Evolutionary conservation across 2,888 invertebrate genomes (phyloP).

Genomic region (Brachyptera risi): DNA sequence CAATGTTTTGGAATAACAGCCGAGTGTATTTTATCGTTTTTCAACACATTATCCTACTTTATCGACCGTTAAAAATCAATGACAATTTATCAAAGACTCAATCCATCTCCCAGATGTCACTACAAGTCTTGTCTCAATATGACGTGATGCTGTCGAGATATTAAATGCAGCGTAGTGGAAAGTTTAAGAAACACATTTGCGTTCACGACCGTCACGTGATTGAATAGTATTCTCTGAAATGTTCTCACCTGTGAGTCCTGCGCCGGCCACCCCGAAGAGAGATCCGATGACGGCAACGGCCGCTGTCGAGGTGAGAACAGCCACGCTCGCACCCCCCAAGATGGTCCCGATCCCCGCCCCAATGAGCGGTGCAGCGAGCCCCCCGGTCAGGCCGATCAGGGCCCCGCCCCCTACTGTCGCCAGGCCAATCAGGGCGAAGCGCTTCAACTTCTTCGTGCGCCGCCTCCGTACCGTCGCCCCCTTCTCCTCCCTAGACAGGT

Average conservation of each 20-base stretch:
- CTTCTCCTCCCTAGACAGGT: slow-evolving; percentile 49
- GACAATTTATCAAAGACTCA: too few species aligned
- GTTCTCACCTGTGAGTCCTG: slow-evolving; percentile 56
- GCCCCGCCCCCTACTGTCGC: slow-evolving; percentile 62
- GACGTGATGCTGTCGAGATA: too few species aligned
- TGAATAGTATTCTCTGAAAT: too few species aligned
- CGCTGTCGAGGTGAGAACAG: slow-evolving; percentile 50
- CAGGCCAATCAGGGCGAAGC: slow-evolving; percentile 58
- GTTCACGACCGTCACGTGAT: too few species aligned
- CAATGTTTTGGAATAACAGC: too few species aligned
- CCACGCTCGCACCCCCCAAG: slow-evolving; percentile 45
- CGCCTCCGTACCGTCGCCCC: slow-evolving; percentile 47
- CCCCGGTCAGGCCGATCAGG: slow-evolving; percentile 60
- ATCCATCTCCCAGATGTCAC: too few species aligned
- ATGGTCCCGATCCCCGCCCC: slow-evolving; percentile 52
- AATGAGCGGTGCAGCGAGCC: slow-evolving; percentile 60
- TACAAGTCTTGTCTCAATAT: too few species aligned
- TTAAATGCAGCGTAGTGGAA: too few species aligned
- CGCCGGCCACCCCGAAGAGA: slow-evolving; percentile 63
- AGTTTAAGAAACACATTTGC: too few species aligned
- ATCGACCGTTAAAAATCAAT: too few species aligned
- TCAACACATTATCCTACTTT: too few species aligned
- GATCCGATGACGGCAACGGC: slow-evolving; percentile 56
- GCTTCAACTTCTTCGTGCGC: slow-evolving; percentile 53
- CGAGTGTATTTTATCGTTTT: too few species aligned